Evolutionary conservation across 2,113 vertebrate genomes (phyloP).

Genomic region (Nanorana parkeri): DNA sequence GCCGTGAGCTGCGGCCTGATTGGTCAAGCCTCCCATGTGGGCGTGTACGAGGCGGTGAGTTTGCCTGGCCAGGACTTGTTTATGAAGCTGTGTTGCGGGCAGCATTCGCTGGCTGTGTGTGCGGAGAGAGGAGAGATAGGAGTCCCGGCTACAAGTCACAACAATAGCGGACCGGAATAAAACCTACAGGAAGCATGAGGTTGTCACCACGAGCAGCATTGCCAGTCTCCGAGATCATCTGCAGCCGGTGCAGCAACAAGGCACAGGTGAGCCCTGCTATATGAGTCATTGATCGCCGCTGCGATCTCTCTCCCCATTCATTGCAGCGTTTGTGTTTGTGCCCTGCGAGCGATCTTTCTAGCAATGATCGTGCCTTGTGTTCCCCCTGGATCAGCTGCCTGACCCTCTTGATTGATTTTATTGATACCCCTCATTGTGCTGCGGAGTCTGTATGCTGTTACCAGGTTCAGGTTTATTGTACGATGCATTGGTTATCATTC

Average conservation of each 20-base stretch:
- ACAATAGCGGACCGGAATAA: conserved; percentile 1
- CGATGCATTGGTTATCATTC: too few species aligned
- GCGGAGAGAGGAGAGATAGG: neutral
- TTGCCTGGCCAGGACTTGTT: conserved; percentile 23
- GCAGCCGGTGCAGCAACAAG: conserved; percentile 50
- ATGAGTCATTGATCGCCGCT: too few species aligned
- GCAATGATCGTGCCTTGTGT: too few species aligned
- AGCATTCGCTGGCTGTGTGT: conserved; percentile 12
- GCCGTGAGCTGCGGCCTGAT: neutral
- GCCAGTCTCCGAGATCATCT: conserved; percentile 35
- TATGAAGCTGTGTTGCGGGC: conserved; percentile 31
- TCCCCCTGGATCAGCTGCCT: too few species aligned
- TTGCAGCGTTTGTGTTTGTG: too few species aligned
- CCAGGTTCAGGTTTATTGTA: too few species aligned
- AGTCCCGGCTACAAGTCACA: neutral
- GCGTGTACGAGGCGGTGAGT: neutral
- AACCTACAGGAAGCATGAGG: conserved; percentile 19
- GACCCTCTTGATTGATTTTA: too few species aligned
- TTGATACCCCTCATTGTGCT: too few species aligned
- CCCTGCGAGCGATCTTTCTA: too few species aligned
- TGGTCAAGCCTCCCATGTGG: conserved; percentile 3
- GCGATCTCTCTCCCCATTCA: neutral
- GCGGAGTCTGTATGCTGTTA: too few species aligned
- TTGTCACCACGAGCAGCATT: conserved; percentile 40
- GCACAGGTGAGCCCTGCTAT: conserved; percentile 39